Evolutionary conservation across 92 coral and sea anemone species (phyloP).

Genomic region (Parazoanthus swiftii): DNA sequence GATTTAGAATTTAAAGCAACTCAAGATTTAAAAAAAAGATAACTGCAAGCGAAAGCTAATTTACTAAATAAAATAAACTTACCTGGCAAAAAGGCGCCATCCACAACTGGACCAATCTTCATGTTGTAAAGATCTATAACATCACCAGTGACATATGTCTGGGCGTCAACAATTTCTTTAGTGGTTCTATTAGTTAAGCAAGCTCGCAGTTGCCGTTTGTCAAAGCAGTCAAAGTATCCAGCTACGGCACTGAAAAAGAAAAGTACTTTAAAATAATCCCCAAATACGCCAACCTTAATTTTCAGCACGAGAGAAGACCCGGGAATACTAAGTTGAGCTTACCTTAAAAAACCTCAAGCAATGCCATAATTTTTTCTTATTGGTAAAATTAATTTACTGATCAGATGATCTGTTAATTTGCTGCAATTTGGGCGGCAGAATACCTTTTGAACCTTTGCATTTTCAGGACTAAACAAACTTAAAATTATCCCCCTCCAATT

Average conservation of each 20-base stretch:
- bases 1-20: neutral
- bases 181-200: constrained; percentile 38
- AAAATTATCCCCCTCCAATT: too few species aligned
- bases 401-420: too few species aligned
- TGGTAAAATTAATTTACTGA: too few species aligned
- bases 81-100: constrained; percentile 46
- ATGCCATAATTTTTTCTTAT: too few species aligned
- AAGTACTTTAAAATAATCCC: neutral
- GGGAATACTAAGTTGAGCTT: too few species aligned
- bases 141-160: constrained; percentile 10
- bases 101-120: constrained; percentile 45
- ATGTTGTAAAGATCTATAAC: neutral
- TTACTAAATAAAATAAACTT: neutral
- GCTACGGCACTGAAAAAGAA: constrained; percentile 35
- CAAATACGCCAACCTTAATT: too few species aligned
- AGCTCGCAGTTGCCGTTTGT: constrained; percentile 15
- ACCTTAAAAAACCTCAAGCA: too few species aligned
- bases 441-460: too few species aligned
- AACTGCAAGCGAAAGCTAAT: neutral
- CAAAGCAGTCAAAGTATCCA: constrained; percentile 28
- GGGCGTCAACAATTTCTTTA: constrained; percentile 44
- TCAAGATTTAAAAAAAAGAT: neutral
- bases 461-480: too few species aligned
- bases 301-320: neutral
- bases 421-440: too few species aligned